phyloP scores from a whole-genome alignment of 1,140 invertebrate species.

The Atopsyche davidsoni region DNA sequence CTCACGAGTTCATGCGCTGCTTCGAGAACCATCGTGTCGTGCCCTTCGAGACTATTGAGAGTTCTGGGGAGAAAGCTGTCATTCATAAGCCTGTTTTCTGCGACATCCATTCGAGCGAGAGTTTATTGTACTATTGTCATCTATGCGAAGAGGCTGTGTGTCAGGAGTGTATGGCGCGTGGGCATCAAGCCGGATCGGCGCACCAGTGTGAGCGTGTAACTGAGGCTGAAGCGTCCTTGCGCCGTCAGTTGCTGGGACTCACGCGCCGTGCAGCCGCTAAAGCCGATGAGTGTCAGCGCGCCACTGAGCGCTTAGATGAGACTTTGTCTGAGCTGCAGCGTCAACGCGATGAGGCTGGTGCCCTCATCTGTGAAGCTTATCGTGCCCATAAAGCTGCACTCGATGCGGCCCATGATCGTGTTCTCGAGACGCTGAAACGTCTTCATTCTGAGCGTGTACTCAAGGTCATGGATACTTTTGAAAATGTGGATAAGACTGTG shows the following conservation, averaged over 20 bases:
- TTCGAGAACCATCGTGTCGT: slow-evolving; percentile 89
- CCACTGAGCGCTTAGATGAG: slow-evolving; percentile 64
- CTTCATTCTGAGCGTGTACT: slow-evolving; percentile 80
- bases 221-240: slow-evolving; percentile 67
- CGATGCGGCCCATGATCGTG: slow-evolving; percentile 69
- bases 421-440: slow-evolving; percentile 68
- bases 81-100: slow-evolving; percentile 82
- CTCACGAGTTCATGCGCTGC: slow-evolving; percentile 90
- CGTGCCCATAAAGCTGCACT: slow-evolving; percentile 75
- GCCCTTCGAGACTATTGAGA: slow-evolving; percentile 78
- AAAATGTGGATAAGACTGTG: slow-evolving; percentile 70
- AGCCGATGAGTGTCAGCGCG: slow-evolving; percentile 67
- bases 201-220: slow-evolving; percentile 73
- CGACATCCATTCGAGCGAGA: slow-evolving; percentile 66
- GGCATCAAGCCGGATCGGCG: slow-evolving; percentile 67
- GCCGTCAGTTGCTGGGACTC: slow-evolving; percentile 67
- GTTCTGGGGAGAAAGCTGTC: slow-evolving; percentile 61
- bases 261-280: slow-evolving; percentile 67
- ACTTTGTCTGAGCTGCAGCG: slow-evolving; percentile 77
- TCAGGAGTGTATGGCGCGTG: slow-evolving; percentile 70
- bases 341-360: slow-evolving; percentile 80
- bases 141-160: slow-evolving; percentile 78
- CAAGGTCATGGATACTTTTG: slow-evolving; percentile 80
- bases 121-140: slow-evolving; percentile 75
- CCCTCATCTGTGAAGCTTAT: slow-evolving; percentile 78